phyloP scores from a whole-genome alignment of 2,888 invertebrate genomes.

The Ctena decussata region DNA sequence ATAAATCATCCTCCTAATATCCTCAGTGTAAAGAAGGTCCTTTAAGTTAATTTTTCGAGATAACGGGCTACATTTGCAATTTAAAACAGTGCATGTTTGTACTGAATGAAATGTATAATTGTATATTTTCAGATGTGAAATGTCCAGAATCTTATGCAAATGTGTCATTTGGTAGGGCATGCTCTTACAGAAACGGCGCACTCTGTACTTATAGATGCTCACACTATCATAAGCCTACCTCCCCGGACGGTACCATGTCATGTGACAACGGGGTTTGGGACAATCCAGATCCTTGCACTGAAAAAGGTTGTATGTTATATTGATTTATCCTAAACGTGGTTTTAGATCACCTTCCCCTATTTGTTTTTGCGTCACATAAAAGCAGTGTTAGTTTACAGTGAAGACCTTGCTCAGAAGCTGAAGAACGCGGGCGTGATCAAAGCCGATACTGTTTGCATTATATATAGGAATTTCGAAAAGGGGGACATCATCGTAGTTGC shows the following conservation, averaged over 20 bases:
- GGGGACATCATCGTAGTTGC: no score
- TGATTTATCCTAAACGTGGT: no score
- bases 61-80: no score
- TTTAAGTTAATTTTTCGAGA: background rate
- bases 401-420: no score
- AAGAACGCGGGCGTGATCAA: no score
- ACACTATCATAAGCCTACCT: background rate
- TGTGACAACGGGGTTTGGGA: background rate
- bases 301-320: background rate
- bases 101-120: no score
- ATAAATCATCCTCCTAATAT: background rate
- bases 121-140: background rate
- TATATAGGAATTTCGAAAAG: no score
- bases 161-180: background rate
- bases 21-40: background rate
- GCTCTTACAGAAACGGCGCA: background rate
- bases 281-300: background rate
- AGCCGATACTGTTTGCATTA: no score
- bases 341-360: no score
- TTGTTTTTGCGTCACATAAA: no score
- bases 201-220: background rate
- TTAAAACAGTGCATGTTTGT: background rate
- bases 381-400: no score
- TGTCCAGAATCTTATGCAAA: background rate
- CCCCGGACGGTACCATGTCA: background rate